Conservation (phyloP, 2,888 invertebrate species). For the Chloroclystis v-ata region DNA sequence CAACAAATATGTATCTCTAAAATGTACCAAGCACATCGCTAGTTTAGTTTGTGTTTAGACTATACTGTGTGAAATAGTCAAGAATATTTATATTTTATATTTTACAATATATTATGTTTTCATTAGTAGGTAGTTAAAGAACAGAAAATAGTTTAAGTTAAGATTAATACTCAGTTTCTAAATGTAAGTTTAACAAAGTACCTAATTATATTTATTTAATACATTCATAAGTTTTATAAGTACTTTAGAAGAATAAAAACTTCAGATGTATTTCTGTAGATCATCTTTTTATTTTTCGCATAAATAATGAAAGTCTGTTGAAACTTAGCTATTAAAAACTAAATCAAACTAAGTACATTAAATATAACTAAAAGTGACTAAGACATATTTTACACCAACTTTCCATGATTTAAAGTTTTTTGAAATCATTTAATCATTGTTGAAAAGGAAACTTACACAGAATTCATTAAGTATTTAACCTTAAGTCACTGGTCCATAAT, state of each 20-base stretch:
- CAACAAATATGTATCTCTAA: too few species aligned
- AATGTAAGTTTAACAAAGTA: too few species aligned
- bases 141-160: too few species aligned
- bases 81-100: too few species aligned
- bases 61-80: too few species aligned
- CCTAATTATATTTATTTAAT: neutral
- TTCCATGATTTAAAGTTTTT: neutral
- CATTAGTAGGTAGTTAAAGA: too few species aligned
- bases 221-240: neutral
- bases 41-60: too few species aligned
- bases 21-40: too few species aligned
- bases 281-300: slow-evolving; percentile 68
- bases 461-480: slow-evolving; percentile 15
- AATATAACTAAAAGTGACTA: slow-evolving; percentile 58
- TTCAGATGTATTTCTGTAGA: slow-evolving; percentile 51
- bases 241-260: slow-evolving; percentile 39
- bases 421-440: neutral
- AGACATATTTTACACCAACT: slow-evolving; percentile 32
- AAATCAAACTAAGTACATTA: slow-evolving; percentile 61
- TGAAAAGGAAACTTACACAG: slow-evolving; percentile 21
- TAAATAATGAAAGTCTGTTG: slow-evolving; percentile 68
- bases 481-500: slow-evolving; percentile 45
- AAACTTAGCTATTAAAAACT: slow-evolving; percentile 44
- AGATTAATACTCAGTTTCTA: too few species aligned
- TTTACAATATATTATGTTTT: too few species aligned